Evolutionary conservation across 1,140 invertebrate genomes (phyloP).

Genomic region (Zaprionus tsacasi): DNA sequence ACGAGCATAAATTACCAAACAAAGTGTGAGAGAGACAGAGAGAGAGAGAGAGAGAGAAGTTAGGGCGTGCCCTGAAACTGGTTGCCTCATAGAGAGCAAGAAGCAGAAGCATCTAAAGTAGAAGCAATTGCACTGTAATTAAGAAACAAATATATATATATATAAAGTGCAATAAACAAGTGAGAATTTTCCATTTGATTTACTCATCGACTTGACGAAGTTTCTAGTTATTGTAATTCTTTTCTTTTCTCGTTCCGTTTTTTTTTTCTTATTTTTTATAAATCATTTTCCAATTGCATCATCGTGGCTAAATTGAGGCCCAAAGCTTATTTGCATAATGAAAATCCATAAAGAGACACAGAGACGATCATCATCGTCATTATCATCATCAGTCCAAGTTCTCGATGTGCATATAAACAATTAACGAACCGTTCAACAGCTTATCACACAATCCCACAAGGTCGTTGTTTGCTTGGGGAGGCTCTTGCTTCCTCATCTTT

Average conservation of each 20-base stretch:
- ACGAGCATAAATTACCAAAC: conserved; percentile 42
- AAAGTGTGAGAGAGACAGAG: neutral
- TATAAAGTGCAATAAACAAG: conserved; percentile 1
- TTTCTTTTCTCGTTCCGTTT: conserved; percentile 17
- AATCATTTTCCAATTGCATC: conserved; percentile 52
- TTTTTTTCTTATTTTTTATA: conserved; percentile 12
- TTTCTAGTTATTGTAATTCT: conserved; percentile 1
- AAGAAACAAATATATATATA: conserved; percentile 1
- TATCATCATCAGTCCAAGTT: conserved; percentile 15
- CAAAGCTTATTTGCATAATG: conserved; percentile 37
- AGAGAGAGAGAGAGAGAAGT: neutral
- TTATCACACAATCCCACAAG: conserved; percentile 37
- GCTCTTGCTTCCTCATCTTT: conserved; percentile 33
- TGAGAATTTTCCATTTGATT: conserved; percentile 24
- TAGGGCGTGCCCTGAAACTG: conserved; percentile 10
- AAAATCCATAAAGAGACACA: conserved; percentile 21
- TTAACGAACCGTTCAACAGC: conserved; percentile 41
- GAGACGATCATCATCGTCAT: conserved; percentile 10
- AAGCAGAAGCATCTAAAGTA: conserved; percentile 7
- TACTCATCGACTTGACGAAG: conserved; percentile 8
- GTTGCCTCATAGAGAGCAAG: conserved; percentile 4
- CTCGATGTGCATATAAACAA: conserved; percentile 27
- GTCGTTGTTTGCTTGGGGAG: conserved; percentile 5
- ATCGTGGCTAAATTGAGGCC: conserved; percentile 16
- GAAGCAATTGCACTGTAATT: conserved; percentile 26